Evolutionary conservation across 2,888 invertebrate species (phyloP), one percentile per base, ranked within the genome.

Genomic region (Drosophila lacicola): DNA sequence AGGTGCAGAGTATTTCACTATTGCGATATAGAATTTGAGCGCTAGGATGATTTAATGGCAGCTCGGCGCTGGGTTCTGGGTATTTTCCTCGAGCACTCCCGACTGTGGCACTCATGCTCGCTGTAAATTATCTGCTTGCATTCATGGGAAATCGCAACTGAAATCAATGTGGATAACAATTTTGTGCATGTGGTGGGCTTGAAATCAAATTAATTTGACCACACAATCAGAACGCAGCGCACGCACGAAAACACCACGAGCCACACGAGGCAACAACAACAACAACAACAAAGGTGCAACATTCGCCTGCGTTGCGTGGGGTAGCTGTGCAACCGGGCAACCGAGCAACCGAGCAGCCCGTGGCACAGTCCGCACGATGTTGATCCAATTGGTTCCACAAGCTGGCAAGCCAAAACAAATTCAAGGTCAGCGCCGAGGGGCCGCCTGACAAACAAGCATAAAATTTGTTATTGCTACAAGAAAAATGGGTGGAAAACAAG

Each of bases 341-440:
- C 51, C 42, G 29, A 10, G 25, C 14, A 41, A 42, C 51, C 42
- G 29, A 10, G 25, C 14, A 41, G 47, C 51, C 19, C 2, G 19
- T 14, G 34, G n/a, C 34, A 50, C 50, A 39, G 34, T 19, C 65
- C 13, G n/a, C n/a, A n/a, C 14, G 17, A 19, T 19, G 14, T 33
- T 34, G 19, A 60, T 41, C 4, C 19, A 42, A 29, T 25, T 21
- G 33, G 11, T 21, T 13, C 10, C 51, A 13, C 39, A 44, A 44
- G 49, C 70, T 36, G 37, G 42, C 42, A 33, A 47, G 29, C 47
- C 37, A 5, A 14, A 37, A 71, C 78, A 80, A 80, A 75, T 80
- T 80, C 75, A 80, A 81, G 81, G 80, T 60, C 78, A 67, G 13
- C 47, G 58, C 69, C 66, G 29, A 17, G 17, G 17, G 17, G 17